Evolutionary conservation across 1,140 invertebrate genomes (phyloP).

Genomic region (Drosophila albomicans): DNA sequence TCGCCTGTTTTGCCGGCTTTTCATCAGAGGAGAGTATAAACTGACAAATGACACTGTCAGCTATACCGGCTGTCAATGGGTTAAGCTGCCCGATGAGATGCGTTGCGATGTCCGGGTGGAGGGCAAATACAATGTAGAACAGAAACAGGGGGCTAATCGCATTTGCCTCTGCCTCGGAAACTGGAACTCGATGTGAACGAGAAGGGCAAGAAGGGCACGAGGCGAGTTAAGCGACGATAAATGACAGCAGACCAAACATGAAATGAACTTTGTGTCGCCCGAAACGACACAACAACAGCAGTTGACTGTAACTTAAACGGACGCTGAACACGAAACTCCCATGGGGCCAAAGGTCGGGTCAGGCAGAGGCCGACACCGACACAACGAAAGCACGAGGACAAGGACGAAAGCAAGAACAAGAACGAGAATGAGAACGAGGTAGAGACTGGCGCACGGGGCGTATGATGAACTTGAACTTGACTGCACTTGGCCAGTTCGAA

Average conservation of each 20-base stretch:
- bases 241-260: slow-evolving; percentile 55
- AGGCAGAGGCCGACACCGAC: neutral
- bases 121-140: slow-evolving; percentile 14
- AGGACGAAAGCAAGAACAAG: neutral
- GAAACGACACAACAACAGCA: slow-evolving; percentile 27
- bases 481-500: slow-evolving; percentile 19
- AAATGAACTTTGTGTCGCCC: slow-evolving; percentile 37
- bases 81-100: slow-evolving; percentile 28
- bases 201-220: slow-evolving; percentile 1
- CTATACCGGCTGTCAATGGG: slow-evolving; percentile 52
- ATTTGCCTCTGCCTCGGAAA: slow-evolving; percentile 34
- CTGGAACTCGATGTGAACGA: neutral
- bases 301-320: slow-evolving; percentile 24
- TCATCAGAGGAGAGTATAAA: neutral
- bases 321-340: slow-evolving; percentile 33
- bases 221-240: slow-evolving; percentile 48
- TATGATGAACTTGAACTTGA: slow-evolving; percentile 49
- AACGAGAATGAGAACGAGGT: neutral
- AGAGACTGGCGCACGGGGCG: slow-evolving; percentile 28
- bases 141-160: slow-evolving; percentile 53
- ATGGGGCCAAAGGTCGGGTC: slow-evolving; percentile 19
- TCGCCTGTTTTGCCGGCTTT: slow-evolving; percentile 7
- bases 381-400: neutral
- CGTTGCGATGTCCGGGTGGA: too few species aligned
- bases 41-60: slow-evolving; percentile 26